Percentiles rank a stretch among this genome's conserved stretches.
phyloP scores from a whole-genome alignment of 2,113 vertebrate species.

The Apus apus region DNA sequence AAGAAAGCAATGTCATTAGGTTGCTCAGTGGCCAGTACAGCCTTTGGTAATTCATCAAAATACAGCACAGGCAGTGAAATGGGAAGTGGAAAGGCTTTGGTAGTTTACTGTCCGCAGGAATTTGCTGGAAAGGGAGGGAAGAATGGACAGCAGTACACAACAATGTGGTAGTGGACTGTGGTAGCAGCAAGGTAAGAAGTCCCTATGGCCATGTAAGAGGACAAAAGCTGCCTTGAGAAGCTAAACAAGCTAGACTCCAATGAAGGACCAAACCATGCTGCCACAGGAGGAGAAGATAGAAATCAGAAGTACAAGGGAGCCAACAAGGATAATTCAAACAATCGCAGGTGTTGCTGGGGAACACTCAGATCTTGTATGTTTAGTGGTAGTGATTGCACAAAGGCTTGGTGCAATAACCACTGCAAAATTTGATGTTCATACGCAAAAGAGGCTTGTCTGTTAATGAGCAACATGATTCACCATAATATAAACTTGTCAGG shows the following conservation, averaged over 20 bases:
- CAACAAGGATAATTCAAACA: not conserved
- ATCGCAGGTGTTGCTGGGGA: not conserved
- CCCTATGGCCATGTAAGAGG: not conserved
- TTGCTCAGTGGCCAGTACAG: not conserved
- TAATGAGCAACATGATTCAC: not conserved
- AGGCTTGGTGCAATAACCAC: not conserved
- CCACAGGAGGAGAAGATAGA: not conserved
- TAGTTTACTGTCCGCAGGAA: not conserved
- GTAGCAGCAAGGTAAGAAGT: not conserved
- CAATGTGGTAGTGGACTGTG: not conserved
- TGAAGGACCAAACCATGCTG: not conserved
- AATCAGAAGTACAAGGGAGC: not conserved
- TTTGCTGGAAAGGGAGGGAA: not conserved
- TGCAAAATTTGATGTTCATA: not conserved
- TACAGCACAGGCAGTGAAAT: not conserved
- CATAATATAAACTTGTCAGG: not conserved
- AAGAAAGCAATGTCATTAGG: not conserved
- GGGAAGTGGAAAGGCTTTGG: not conserved
- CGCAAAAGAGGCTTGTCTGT: not conserved
- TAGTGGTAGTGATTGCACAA: not conserved
- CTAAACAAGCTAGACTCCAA: not conserved
- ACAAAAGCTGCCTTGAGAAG: not conserved
- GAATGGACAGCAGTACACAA: not conserved
- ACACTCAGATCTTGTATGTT: not conserved
- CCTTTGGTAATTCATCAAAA: not conserved